Conservation (phyloP, 2,888 invertebrate species). For the Eulithis prunata region DNA sequence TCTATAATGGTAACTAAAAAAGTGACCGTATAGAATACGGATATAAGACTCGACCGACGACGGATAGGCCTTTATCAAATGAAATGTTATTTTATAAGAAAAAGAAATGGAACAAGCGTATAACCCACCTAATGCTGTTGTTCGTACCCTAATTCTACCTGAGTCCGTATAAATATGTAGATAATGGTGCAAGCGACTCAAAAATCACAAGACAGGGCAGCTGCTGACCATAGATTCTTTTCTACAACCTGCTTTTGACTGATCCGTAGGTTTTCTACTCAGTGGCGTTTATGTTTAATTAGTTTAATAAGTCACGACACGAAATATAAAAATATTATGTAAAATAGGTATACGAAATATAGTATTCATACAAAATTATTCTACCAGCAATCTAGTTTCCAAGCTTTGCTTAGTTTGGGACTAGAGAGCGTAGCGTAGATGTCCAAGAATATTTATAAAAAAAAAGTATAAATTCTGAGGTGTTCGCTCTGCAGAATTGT, state of each 20-base stretch:
- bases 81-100: background rate
- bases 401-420: no score
- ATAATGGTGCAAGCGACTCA: slow-evolving; percentile 18
- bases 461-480: slow-evolving; percentile 41
- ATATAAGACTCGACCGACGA: no score
- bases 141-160: no score
- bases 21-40: background rate
- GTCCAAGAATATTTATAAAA: slow-evolving; percentile 44
- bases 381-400: no score
- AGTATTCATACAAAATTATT: no score
- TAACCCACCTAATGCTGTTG: background rate
- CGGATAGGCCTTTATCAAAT: no score
- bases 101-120: background rate
- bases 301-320: slow-evolving; percentile 58
- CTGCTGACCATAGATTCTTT: slow-evolving; percentile 30
- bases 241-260: slow-evolving; percentile 22
- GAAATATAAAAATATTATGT: slow-evolving; percentile 68
- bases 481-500: slow-evolving; percentile 39
- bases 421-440: no score
- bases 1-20: background rate
- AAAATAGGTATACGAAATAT: slow-evolving; percentile 48
- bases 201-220: slow-evolving; percentile 21
- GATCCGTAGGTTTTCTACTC: slow-evolving; percentile 24
- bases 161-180: slow-evolving; percentile 11
- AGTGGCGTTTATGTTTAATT: slow-evolving; percentile 42